Conservation (phyloP, 2,888 invertebrate genomes). For the Lycophotia porphyrea region DNA sequence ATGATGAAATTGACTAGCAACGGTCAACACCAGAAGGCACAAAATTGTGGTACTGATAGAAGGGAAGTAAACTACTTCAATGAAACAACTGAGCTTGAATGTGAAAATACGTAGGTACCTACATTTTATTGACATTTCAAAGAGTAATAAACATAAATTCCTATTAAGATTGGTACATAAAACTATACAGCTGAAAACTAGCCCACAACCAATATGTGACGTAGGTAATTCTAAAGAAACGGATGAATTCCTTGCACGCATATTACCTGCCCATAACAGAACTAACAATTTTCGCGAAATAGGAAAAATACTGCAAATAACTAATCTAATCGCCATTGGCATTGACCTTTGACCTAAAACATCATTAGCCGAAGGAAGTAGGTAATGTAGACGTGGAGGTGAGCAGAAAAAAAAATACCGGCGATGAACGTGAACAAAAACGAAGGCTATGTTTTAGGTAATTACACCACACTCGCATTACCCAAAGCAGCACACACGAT, state of each 20-base stretch:
- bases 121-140: neutral
- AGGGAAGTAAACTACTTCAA: neutral
- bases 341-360: conserved; percentile 63
- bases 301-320: conserved; percentile 40
- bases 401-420: conserved; percentile 35
- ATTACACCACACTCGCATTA: conserved; percentile 40
- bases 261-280: neutral
- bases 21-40: neutral
- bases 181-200: neutral
- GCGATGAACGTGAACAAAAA: conserved; percentile 42
- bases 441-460: conserved; percentile 48
- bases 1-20: neutral
- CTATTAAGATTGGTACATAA: neutral
- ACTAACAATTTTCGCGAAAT: conserved; percentile 11
- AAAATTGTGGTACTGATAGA: neutral
- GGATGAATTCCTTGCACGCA: neutral
- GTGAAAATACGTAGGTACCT: neutral
- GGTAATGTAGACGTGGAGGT: conserved; percentile 33
- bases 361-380: conserved; percentile 53
- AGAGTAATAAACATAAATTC: conserved; percentile 10
- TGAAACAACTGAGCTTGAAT: neutral
- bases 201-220: neutral
- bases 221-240: neutral
- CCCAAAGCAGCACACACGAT: conserved; percentile 28
- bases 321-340: conserved; percentile 37